phyloP scores from a whole-genome alignment of 2,888 invertebrate genomes.

The Apamea crenata region DNA sequence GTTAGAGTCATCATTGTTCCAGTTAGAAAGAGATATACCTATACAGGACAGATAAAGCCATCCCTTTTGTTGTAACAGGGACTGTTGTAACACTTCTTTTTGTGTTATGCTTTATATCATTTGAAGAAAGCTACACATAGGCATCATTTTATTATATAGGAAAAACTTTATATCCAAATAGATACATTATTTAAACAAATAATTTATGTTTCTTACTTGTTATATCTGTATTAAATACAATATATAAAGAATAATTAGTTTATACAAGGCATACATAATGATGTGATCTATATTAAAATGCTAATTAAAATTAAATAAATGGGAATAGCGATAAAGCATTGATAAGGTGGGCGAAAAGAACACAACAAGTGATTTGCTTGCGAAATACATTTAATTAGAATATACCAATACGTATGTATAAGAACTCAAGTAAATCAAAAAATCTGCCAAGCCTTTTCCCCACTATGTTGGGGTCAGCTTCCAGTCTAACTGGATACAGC shows the following conservation, averaged over 20 bases:
- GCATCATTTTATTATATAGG: neutral
- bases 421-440: slow-evolving; percentile 32
- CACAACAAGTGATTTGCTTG: slow-evolving; percentile 35
- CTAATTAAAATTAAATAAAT: slow-evolving; percentile 36
- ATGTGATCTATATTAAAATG: slow-evolving; percentile 1
- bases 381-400: slow-evolving; percentile 28
- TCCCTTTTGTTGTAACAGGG: neutral
- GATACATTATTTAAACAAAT: neutral
- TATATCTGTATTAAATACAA: neutral
- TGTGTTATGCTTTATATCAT: neutral
- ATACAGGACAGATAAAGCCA: neutral
- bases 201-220: neutral
- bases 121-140: neutral
- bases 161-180: neutral
- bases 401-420: slow-evolving; percentile 24
- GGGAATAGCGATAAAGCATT: slow-evolving; percentile 55
- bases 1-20: neutral
- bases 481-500: neutral
- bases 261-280: slow-evolving; percentile 8
- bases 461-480: neutral
- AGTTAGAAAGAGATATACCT: neutral
- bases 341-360: slow-evolving; percentile 31
- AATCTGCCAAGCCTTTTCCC: neutral
- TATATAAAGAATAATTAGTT: neutral
- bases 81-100: neutral